Evolutionary conservation across 2,888 invertebrate genomes (phyloP).

Genomic region (Dusona sp.): DNA sequence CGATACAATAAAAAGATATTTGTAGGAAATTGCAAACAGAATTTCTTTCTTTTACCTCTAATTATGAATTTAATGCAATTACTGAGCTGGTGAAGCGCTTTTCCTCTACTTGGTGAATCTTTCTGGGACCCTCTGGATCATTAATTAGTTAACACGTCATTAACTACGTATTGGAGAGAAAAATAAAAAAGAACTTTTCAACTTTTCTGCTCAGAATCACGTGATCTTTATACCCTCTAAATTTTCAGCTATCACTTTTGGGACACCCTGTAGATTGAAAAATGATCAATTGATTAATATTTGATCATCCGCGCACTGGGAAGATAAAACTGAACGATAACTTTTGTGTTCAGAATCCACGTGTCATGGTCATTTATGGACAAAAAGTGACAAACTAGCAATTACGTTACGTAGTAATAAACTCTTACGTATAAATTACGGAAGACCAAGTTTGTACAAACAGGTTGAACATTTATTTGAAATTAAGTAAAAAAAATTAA

Average conservation of each 20-base stretch:
- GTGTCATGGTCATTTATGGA: no score
- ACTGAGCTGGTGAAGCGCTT: no score
- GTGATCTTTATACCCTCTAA: neutral
- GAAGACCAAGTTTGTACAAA: neutral
- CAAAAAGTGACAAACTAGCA: neutral
- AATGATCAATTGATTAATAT: no score
- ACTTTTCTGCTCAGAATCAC: neutral
- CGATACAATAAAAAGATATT: neutral
- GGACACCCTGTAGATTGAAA: neutral
- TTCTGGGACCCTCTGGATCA: no score
- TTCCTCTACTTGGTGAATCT: no score
- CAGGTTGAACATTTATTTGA: neutral
- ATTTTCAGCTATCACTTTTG: neutral
- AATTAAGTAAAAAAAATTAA: neutral
- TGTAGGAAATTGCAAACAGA: neutral
- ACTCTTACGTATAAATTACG: no score
- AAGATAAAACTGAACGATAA: no score
- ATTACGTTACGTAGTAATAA: neutral
- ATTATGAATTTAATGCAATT: neutral
- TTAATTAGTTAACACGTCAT: neutral
- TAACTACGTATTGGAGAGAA: neutral
- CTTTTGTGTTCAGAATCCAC: no score
- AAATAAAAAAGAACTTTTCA: neutral
- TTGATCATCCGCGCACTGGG: no score
- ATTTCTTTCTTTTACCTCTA: neutral